Conservation (phyloP, 2,888 invertebrate species). For the Heliconius aoede region DNA sequence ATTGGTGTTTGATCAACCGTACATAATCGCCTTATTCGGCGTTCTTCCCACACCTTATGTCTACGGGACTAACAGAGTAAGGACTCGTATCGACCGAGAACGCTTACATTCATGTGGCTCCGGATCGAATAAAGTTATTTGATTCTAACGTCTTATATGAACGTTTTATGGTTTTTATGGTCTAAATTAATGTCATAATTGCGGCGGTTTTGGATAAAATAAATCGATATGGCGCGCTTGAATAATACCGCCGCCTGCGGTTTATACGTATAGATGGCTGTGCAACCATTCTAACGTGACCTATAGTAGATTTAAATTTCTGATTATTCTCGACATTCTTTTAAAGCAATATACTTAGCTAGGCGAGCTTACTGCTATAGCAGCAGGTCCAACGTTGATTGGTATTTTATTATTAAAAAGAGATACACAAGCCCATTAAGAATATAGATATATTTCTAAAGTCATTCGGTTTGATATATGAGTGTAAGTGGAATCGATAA, state of each 20-base stretch:
- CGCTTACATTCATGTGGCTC: constrained; percentile 67
- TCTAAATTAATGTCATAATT: constrained; percentile 82
- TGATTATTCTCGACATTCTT: constrained; percentile 52
- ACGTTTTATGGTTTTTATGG: constrained; percentile 76
- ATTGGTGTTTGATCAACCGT: constrained; percentile 64
- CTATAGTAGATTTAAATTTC: constrained; percentile 47
- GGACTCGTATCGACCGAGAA: constrained; percentile 56
- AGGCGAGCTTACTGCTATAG: constrained; percentile 47
- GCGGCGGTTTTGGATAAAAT: constrained; percentile 79
- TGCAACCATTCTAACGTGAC: constrained; percentile 63
- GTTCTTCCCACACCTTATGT: constrained; percentile 72
- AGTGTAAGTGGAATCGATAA: constrained; percentile 57
- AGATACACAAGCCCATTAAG: constrained; percentile 65
- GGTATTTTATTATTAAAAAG: constrained; percentile 57
- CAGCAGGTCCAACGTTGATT: constrained; percentile 53
- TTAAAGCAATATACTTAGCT: constrained; percentile 53
- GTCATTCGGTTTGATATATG: constrained; percentile 64
- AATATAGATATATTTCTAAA: constrained; percentile 59
- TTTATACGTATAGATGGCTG: constrained; percentile 58
- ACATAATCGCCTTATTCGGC: constrained; percentile 63
- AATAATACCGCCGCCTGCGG: constrained; percentile 80
- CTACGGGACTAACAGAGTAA: constrained; percentile 50
- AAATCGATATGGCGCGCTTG: constrained; percentile 78
- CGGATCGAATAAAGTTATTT: constrained; percentile 73
- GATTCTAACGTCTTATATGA: constrained; percentile 73